Evolutionary conservation across 2,888 invertebrate genomes (phyloP), one percentile per base, ranked within the genome.

Genomic region (Cataglyphis rosenhaueri): DNA sequence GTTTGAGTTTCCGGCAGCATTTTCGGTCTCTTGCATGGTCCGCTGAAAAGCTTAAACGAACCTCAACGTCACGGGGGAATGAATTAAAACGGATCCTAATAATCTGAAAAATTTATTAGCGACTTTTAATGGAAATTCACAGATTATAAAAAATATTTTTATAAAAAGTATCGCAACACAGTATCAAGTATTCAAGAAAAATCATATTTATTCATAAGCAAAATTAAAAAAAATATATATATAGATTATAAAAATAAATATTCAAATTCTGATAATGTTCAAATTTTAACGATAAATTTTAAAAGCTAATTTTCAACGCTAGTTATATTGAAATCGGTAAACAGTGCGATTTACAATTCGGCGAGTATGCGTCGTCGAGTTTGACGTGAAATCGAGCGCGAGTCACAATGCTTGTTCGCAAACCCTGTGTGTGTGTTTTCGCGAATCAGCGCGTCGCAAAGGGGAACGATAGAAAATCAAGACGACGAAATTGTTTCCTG

Each of bases 1-100:
- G 89, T 89, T 91, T 86, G 85, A 85, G 81, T 86, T 87, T 85
- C 82, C 83, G 81, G 70, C 82, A 57, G 59, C 81, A 74, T 52
- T 52, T 59, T 83, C 65, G 52, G 35, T 62, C 57, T 41, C 57
- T 41, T 61, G 81, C 44, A 48, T 55, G 15, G 32, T 41, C n/a
- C 52, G 65, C 48, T 64, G 73, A 83, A 85, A 82, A 85, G 78
- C 84, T 85, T 64, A 81, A 65, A 81, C 57, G 38, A 52, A n/a
- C 25, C 68, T 25, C 62, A 68, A 41, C 59, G 59, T 68, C 52
- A 75, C 75, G 41, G 59, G 48, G 84, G 65, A 78, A 32, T 4
- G 59, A 78, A 79, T 79, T 71, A 79, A 71, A 71, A 59, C 35
- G 71, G 61, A 79, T 71, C 10, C 10, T 70, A 55, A 79, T 71